A percentile compares a stretch with the other conserved stretches of the same genome.
phyloP scores from a whole-genome alignment of 2,888 invertebrate species.

The Caenorhabditis zanzibari region DNA sequence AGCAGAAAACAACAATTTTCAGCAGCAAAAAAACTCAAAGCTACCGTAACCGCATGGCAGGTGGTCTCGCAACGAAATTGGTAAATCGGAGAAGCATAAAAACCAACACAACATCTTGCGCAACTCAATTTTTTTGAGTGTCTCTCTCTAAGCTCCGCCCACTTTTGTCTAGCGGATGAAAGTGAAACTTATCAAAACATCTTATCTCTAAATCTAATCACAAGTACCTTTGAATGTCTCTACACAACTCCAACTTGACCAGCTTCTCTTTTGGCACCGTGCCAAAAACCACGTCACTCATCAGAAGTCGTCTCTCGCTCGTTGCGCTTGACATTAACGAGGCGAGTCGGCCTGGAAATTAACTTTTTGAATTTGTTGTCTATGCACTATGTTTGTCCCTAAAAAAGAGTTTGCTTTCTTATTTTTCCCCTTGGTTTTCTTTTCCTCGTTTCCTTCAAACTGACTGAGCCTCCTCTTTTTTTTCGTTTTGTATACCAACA shows the following conservation, averaged over 20 bases:
- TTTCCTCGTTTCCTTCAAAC: conserved; percentile 19
- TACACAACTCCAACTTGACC: conserved; percentile 22
- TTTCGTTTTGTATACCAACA: conserved; percentile 45
- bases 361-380: conserved; percentile 18
- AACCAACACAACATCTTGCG: background rate
- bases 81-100: background rate
- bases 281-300: conserved; percentile 58
- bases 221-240: conserved; percentile 21
- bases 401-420: background rate
- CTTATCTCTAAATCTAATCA: background rate
- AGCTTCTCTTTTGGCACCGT: conserved; percentile 52
- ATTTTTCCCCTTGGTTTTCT: background rate
- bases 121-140: background rate
- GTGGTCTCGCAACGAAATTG: background rate
- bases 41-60: background rate
- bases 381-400: conserved; percentile 3
- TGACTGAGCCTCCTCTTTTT: background rate
- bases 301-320: conserved; percentile 50
- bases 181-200: background rate
- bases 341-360: conserved; percentile 50
- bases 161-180: too few species aligned
- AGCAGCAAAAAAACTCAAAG: background rate
- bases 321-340: conserved; percentile 53
- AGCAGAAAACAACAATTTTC: background rate
- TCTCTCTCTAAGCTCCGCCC: too few species aligned